phyloP scores from a whole-genome alignment of 1,140 invertebrate species.

The Chironomus striatipennis region DNA sequence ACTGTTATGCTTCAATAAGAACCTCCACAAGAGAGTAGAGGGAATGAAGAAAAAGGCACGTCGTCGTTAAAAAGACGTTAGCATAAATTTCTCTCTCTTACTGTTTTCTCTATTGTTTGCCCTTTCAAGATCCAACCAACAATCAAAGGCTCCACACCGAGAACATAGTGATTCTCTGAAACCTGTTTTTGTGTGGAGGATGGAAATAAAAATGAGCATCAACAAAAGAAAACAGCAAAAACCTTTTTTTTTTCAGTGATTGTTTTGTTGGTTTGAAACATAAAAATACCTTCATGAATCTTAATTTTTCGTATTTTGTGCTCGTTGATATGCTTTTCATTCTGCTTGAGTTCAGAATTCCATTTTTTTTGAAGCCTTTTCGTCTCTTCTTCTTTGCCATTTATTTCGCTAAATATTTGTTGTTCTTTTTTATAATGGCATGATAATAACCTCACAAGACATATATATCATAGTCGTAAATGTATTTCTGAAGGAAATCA shows the following conservation, averaged over 20 bases:
- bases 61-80: neutral
- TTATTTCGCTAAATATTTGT: neutral
- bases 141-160: neutral
- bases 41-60: neutral
- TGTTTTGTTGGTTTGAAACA: neutral
- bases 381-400: neutral
- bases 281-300: conserved; percentile 11
- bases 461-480: neutral
- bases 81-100: conserved; percentile 8
- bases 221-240: neutral
- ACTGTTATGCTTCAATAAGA: conserved; percentile 1
- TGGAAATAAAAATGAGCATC: conserved; percentile 3
- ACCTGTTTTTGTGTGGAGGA: conserved; percentile 6
- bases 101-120: neutral
- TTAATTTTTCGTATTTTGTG: neutral
- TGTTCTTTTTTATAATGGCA: neutral
- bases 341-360: no score
- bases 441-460: neutral
- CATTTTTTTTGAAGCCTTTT: neutral
- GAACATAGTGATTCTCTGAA: neutral
- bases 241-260: neutral
- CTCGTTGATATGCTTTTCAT: neutral
- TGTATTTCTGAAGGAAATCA: neutral
- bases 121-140: neutral
- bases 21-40: neutral